Conservation (phyloP, 2,113 vertebrate genomes). For the Scolopax mira region DNA sequence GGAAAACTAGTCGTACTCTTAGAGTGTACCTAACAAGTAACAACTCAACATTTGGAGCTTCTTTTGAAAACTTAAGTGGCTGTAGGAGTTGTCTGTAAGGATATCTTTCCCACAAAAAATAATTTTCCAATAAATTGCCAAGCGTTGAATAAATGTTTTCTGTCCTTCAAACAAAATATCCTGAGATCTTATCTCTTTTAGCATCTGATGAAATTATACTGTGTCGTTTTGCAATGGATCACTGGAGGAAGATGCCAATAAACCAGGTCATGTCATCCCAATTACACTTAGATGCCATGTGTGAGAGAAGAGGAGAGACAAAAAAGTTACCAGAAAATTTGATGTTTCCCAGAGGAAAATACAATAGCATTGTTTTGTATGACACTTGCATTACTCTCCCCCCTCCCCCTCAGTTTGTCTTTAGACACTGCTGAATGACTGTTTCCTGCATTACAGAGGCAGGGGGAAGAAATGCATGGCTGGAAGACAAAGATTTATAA, state of each 20-base stretch:
- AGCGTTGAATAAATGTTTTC: neutral
- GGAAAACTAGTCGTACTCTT: neutral
- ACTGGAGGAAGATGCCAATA: neutral
- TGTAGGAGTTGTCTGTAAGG: neutral
- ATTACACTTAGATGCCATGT: neutral
- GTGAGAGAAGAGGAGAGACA: neutral
- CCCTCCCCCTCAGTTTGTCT: neutral
- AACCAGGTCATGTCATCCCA: neutral
- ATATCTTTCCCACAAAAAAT: neutral
- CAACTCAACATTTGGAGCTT: neutral
- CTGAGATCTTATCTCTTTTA: neutral
- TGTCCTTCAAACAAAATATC: neutral
- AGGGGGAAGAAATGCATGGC: neutral
- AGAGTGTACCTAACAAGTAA: neutral
- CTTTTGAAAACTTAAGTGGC: neutral
- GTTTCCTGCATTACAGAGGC: neutral
- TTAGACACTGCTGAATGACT: neutral
- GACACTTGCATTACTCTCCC: neutral
- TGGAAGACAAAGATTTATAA: neutral
- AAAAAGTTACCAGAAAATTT: neutral
- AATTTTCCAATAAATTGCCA: neutral
- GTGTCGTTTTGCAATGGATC: neutral
- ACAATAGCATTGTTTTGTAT: neutral
- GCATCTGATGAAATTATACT: neutral
- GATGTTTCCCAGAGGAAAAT: neutral